Base-by-base conservation (phyloP, 2,113 vertebrate species). In the Nothocercus julius region DNA sequence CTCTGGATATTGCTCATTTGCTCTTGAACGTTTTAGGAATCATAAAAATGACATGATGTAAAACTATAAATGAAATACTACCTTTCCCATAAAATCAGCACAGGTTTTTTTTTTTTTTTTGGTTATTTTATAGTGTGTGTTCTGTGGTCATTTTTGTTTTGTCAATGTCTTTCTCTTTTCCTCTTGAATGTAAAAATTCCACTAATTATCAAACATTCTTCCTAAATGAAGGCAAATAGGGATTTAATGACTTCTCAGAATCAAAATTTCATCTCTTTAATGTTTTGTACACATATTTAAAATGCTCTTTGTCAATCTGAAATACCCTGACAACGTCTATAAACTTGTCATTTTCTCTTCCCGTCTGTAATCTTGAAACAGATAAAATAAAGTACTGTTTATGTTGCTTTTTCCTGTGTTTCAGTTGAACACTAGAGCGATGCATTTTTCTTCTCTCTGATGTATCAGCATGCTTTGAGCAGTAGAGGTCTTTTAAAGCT, bases 181-280 rank as follows among this genome's bases (percentile, higher is more conserved):
- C 45, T 63, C 45, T 47, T 16, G 28, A 91, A 95, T 87, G 82
- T 77, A 96, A 95, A 91, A 89, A 85, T 11, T 68, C 62, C 27
- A 82, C 84, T 96, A 91, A 89, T 93, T 91, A 80, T 80, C 87
- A 72, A 94, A 54, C 76, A 75, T n/a, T 80, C 40, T 91, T 66
- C 84, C 22, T 25, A 74, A 90, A 38, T 87, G 64, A 89, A 92
- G 77, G 59, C 72, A 95, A 92, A 87, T 83, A 85, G 90, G 62
- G 80, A 63, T 47, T 89, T 95, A 92, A 95, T 89, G 84, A 72
- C 59, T 95, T 87, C 66, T 93, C 66, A 72, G 42, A 87, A 61
- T 82, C 74, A 76, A 79, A 62, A n/a, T 78, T 84, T 94, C 74
- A 90, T 82, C 70, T 4, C 0, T 68, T 59, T 67, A 25, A 16